Conservation (phyloP, 1,140 invertebrate genomes). For the Drosophila biarmipes region DNA sequence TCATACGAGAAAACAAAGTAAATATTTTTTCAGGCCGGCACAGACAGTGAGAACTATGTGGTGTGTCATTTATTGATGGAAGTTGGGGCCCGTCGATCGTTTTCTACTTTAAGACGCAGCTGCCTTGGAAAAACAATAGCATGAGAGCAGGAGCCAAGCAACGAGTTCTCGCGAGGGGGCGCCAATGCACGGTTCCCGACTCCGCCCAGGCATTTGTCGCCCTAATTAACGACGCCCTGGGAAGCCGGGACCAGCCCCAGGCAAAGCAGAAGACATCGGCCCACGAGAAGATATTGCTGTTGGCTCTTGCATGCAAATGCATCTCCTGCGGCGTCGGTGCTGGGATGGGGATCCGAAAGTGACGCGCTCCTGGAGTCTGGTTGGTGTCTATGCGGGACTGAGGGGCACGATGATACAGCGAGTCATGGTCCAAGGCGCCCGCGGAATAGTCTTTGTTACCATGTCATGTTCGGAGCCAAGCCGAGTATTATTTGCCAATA, state of each 20-base stretch:
- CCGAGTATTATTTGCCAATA: background rate
- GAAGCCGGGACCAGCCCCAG: slow-evolving; percentile 29
- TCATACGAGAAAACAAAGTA: slow-evolving; percentile 36
- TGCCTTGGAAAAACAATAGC: slow-evolving; percentile 47
- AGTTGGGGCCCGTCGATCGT: slow-evolving; percentile 31
- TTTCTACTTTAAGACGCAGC: slow-evolving; percentile 64
- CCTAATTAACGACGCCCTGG: slow-evolving; percentile 61
- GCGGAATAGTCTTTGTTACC: background rate
- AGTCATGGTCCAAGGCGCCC: slow-evolving; percentile 7
- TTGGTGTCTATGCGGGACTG: slow-evolving; percentile 20
- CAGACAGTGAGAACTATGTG: slow-evolving; percentile 4
- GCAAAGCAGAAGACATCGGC: slow-evolving; percentile 12
- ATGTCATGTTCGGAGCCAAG: background rate
- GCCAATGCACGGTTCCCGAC: slow-evolving; percentile 1
- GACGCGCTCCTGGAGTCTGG: slow-evolving; percentile 48
- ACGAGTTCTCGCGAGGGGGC: background rate
- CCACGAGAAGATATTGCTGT: slow-evolving; percentile 18
- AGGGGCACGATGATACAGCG: slow-evolving; percentile 1
- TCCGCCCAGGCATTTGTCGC: slow-evolving; percentile 41
- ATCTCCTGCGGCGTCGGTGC: slow-evolving; percentile 61
- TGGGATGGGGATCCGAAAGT: background rate
- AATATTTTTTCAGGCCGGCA: slow-evolving; percentile 55
- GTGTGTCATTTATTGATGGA: background rate
- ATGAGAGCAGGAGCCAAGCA: slow-evolving; percentile 34
- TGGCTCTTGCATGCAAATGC: slow-evolving; percentile 57